Percentiles rank a stretch among this genome's conserved stretches.
phyloP scores from a whole-genome alignment of 2,797 vertebrate genomes.

The Sciurus vulgaris region DNA sequence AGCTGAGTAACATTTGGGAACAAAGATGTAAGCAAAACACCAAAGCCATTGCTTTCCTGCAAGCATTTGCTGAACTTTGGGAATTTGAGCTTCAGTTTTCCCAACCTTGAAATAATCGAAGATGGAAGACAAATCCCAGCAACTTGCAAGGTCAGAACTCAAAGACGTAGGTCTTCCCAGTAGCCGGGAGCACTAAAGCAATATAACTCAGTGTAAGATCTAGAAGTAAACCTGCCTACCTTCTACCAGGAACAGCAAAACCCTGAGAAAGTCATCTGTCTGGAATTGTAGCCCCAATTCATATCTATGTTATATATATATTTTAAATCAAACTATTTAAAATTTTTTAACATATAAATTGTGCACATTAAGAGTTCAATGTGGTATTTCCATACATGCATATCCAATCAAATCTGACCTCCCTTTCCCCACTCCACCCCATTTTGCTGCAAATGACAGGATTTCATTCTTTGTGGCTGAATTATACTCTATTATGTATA shows the following conservation, averaged over 20 bases:
- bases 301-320: not conserved
- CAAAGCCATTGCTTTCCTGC: not conserved
- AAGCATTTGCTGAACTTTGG: not conserved
- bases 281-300: not conserved
- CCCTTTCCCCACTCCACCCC: too few relatives aligned
- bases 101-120: not conserved
- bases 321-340: not conserved
- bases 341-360: not conserved
- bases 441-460: not conserved
- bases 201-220: not conserved
- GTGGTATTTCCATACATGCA: not conserved
- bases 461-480: not conserved
- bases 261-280: not conserved
- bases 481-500: too few relatives aligned
- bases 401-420: not conserved
- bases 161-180: not conserved
- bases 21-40: not conserved
- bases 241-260: not conserved
- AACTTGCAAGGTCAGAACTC: not conserved
- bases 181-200: too few relatives aligned
- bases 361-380: not conserved
- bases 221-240: not conserved
- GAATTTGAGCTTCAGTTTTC: not conserved
- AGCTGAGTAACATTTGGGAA: too few relatives aligned
- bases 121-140: not conserved